Conservation (phyloP, 2,113 vertebrate species). For the Nyctereutes procyonoides region DNA sequence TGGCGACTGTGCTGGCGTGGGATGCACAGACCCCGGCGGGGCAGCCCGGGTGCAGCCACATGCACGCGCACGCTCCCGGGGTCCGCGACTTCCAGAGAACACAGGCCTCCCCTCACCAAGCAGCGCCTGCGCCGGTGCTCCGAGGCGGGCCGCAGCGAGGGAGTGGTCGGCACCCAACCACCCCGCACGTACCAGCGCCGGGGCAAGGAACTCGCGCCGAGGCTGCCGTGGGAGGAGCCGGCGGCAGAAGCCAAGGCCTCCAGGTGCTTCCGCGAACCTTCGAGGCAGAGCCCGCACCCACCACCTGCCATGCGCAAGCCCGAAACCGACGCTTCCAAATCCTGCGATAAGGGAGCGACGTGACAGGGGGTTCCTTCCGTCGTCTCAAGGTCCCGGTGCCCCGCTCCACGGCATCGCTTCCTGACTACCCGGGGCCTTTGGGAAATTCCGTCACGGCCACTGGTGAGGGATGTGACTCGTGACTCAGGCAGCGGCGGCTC, state of each 20-base stretch:
- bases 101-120: no score
- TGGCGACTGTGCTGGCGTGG: accelerated
- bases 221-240: accelerated
- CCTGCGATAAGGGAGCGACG: not conserved
- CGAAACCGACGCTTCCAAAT: not conserved
- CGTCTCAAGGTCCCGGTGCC: no score
- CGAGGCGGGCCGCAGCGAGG: accelerated
- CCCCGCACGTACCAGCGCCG: accelerated
- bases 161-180: not conserved
- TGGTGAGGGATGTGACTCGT: accelerated
- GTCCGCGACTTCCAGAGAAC: not conserved
- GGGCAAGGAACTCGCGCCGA: not conserved
- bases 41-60: accelerated
- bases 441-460: not conserved
- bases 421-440: not conserved
- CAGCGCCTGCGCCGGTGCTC: not conserved
- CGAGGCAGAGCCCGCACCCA: no score
- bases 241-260: not conserved
- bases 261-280: no score
- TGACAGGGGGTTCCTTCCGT: not conserved
- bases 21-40: not conserved
- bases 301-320: no score
- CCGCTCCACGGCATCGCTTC: no score
- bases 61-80: accelerated
- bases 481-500: accelerated